Percentiles rank a stretch among this genome's conserved stretches.
These are phyloP conservation scores for Danionella cerebrum DNA, from an alignment of 2,113 vertebrate genomes.

Conservation along the genomic window DNA sequence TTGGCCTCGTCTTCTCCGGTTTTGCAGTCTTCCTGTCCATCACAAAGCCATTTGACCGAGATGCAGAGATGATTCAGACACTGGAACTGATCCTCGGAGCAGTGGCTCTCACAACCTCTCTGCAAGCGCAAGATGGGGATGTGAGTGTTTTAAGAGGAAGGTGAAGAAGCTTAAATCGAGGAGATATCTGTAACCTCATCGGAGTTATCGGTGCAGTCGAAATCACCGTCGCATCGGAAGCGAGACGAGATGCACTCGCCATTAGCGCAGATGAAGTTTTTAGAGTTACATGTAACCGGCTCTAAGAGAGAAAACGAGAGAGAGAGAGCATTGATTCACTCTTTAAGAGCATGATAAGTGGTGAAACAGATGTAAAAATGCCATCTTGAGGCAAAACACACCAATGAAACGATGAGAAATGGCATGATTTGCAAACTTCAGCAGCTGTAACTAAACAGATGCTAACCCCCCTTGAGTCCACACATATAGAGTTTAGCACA, in stretches of 20 bases:
- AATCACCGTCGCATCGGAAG: slow-evolving; percentile 83
- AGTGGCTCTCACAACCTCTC: slow-evolving; percentile 77
- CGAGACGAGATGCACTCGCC: slow-evolving; percentile 79
- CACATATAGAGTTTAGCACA: too few relatives aligned
- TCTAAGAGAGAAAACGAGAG: slow-evolving; percentile 50
- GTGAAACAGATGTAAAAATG: too few relatives aligned
- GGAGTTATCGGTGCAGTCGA: slow-evolving; percentile 77
- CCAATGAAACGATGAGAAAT: too few relatives aligned
- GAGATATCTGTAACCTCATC: slow-evolving; percentile 63
- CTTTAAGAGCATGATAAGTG: too few relatives aligned
- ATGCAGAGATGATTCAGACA: slow-evolving; percentile 78
- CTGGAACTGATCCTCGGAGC: slow-evolving; percentile 76
- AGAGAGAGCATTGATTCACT: neutral
- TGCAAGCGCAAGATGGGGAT: slow-evolving; percentile 40
- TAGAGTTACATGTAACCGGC: slow-evolving; percentile 74
- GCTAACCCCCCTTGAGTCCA: too few relatives aligned
- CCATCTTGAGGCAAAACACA: too few relatives aligned
- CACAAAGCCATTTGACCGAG: slow-evolving; percentile 75
- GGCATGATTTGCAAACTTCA: too few relatives aligned
- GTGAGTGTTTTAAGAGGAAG: neutral
- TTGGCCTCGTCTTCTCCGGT: slow-evolving; percentile 76
- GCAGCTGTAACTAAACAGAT: too few relatives aligned
- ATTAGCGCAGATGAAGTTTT: slow-evolving; percentile 78
- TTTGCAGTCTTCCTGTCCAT: slow-evolving; percentile 80
- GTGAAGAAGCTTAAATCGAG: neutral